Evolutionary conservation across 2,888 invertebrate genomes (phyloP).

Genomic region (Psylliodes chrysocephalus): DNA sequence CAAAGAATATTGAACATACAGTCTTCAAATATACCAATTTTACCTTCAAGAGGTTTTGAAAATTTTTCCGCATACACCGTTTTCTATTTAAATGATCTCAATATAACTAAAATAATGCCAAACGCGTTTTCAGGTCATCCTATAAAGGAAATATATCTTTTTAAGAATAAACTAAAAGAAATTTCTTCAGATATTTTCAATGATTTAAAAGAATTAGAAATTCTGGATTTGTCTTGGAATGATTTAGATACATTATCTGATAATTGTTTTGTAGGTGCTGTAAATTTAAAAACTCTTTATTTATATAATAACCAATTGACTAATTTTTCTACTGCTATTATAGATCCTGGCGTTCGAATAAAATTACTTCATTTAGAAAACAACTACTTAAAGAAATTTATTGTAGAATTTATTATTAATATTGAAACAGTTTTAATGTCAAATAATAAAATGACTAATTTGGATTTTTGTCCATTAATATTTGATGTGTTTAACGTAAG

Average conservation of each 20-base stretch:
- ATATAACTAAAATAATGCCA: background rate
- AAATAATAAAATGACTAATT: background rate
- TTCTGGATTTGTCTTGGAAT: background rate
- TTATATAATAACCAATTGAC: background rate
- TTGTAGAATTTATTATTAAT: too few species aligned
- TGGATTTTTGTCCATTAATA: slow-evolving; percentile 3
- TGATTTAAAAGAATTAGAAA: background rate
- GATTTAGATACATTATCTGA: background rate
- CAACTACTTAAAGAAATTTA: slow-evolving; percentile 3
- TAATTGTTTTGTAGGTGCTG: background rate
- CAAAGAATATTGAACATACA: too few species aligned
- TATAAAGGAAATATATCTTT: slow-evolving; percentile 59
- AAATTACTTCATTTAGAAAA: slow-evolving; percentile 12
- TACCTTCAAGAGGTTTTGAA: background rate
- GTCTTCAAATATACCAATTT: too few species aligned
- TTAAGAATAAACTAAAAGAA: slow-evolving; percentile 4
- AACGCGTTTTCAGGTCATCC: background rate
- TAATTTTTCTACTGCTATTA: background rate
- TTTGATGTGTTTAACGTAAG: background rate
- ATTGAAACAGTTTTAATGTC: background rate
- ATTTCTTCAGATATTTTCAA: background rate
- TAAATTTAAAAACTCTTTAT: background rate
- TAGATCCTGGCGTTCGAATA: background rate
- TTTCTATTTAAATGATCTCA: background rate
- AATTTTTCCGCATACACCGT: background rate